phyloP scores from a whole-genome alignment of 1,140 invertebrate genomes.

The Thalassaphorura encarpata region DNA sequence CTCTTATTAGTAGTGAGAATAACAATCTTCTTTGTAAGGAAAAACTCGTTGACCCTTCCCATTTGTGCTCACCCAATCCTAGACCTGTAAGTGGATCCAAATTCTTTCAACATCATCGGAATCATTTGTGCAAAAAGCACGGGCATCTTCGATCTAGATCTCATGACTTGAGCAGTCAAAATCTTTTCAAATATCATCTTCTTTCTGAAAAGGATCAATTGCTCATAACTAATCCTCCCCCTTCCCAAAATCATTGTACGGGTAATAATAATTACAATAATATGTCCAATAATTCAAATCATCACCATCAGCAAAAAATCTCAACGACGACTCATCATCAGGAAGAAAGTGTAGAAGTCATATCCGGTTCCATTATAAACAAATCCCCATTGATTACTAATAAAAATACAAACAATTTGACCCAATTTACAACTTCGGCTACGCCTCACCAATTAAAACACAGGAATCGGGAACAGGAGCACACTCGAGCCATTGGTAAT shows the following conservation, averaged over 20 bases:
- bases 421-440: constrained; percentile 4
- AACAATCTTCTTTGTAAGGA: not conserved
- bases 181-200: constrained; percentile 1
- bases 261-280: no score
- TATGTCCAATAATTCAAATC: no score
- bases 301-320: constrained; percentile 8
- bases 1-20: constrained; percentile 1
- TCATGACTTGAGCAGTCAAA: not conserved
- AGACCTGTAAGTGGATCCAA: no score
- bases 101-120: not conserved
- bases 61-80: not conserved
- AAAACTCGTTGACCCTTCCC: not conserved
- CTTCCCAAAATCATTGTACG: no score
- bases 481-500: constrained; percentile 58
- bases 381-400: not conserved
- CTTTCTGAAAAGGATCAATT: not conserved
- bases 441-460: constrained; percentile 52
- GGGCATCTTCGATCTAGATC: not conserved
- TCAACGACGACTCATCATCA: constrained; percentile 1
- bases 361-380: not conserved
- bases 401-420: constrained; percentile 13
- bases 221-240: no score
- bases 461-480: constrained; percentile 54
- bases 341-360: not conserved
- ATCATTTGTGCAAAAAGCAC: not conserved